Base-by-base conservation (phyloP, 2,888 invertebrate genomes). In the Hyposoter didymator region DNA sequence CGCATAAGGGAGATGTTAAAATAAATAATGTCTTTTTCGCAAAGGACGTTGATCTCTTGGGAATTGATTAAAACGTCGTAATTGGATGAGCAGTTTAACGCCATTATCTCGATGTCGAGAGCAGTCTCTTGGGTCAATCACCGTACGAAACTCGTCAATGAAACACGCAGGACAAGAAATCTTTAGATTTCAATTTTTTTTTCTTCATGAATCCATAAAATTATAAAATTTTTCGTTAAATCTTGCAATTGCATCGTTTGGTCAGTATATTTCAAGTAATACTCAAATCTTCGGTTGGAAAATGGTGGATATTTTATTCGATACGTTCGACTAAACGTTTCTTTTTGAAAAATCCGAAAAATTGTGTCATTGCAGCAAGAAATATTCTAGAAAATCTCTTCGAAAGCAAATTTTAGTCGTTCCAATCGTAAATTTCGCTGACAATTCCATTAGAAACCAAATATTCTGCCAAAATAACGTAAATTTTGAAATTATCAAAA, bases 101-200 rank as follows among this genome's bases (percentile, higher is more conserved):
- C 59, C 67, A 22, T 59, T 72, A 45, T 69, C 49, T 69, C n/a
- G n/a, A n/a, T n/a, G n/a, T n/a, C n/a, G n/a, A n/a, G n/a, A n/a
- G n/a, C n/a, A n/a, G n/a, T n/a, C n/a, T n/a, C n/a, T 49, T 81
- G 70, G 85, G 82, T 85, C 82, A 85, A 69, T 85, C 76, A 84
- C 78, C 81, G 78, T 52, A 49, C n/a, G n/a, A 62, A 43, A 69
- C 55, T 59, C 45, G 59, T 70, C 8, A 67, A 78, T 78, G 43
- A 49, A 35, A 19, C 49, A 78, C 10, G 35, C 49, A 49, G 79
- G 70, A 19, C 14, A 79, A 32, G 7, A 39, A 55, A 52, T 64
- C 62, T 17, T 64, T 39, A 10, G 5, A 49, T 72, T 22, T 62
- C n/a, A 14, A 69, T 8, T 19, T 28, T 67, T 35, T 47, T 49